Percentiles rank a stretch among this genome's conserved stretches.
Evolutionary conservation across 2,113 vertebrate species (phyloP).

Genomic region (Otis tarda): DNA sequence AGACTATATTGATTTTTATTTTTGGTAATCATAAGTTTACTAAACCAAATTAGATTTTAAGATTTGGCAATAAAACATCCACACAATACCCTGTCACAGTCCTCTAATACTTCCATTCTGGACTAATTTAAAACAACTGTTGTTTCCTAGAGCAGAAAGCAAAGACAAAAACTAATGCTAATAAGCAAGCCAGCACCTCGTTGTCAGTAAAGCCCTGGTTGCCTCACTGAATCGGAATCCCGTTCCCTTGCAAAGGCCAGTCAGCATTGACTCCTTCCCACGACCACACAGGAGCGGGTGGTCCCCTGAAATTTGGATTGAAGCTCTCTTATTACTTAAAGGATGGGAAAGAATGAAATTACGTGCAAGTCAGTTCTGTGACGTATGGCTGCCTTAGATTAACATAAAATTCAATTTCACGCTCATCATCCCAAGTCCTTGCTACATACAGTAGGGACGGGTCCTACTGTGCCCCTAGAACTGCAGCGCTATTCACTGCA

Average conservation of each 20-base stretch:
- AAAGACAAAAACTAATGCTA: background rate
- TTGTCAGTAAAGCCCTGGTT: background rate
- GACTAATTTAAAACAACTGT: background rate
- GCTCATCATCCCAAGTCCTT: background rate
- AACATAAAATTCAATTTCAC: background rate
- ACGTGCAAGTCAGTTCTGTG: background rate
- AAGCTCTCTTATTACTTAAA: background rate
- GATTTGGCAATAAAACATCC: background rate
- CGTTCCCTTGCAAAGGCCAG: background rate
- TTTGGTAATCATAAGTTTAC: background rate
- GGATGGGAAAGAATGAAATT: background rate
- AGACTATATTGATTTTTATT: background rate
- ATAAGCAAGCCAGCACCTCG: background rate
- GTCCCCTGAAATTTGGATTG: background rate
- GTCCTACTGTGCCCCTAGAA: background rate
- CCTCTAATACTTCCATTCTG: background rate
- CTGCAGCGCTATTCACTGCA: background rate
- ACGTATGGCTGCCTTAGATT: background rate
- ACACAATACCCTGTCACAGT: background rate
- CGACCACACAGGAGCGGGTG: background rate
- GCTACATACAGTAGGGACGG: background rate
- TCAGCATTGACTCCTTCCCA: background rate
- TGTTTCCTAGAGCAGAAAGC: background rate
- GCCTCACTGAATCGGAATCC: background rate
- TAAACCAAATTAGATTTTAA: background rate